These are phyloP conservation scores for Poliocrania exsul DNA, from an alignment of 2,797 vertebrate species.

Conservation along the genomic window DNA sequence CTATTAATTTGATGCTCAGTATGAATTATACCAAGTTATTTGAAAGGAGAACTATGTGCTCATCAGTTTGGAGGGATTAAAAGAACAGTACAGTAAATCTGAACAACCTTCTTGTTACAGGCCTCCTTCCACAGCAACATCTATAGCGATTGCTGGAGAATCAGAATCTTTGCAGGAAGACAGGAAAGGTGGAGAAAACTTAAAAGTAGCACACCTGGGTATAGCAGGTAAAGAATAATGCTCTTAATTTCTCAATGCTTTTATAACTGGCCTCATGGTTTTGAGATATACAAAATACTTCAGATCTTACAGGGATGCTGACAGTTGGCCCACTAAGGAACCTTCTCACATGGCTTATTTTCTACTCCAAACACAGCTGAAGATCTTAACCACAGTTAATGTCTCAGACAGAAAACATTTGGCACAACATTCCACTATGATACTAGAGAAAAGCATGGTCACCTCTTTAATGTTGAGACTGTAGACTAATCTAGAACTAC, in stretches of 20 bases:
- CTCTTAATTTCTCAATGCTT: background rate
- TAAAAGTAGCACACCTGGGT: conserved; percentile 82
- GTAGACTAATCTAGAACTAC: background rate
- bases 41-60: background rate
- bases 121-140: conserved; percentile 92
- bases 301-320: background rate
- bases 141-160: conserved; percentile 89
- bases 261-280: background rate
- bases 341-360: background rate
- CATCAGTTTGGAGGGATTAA: background rate
- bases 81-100: background rate
- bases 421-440: background rate
- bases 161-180: conserved; percentile 89
- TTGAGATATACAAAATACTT: background rate
- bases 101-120: conserved; percentile 70
- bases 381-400: background rate
- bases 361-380: background rate
- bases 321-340: background rate
- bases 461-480: background rate
- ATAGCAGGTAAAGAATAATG: conserved; percentile 78
- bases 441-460: background rate
- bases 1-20: background rate
- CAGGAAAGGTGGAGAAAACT: conserved; percentile 89
- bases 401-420: background rate
- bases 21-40: background rate